Evolutionary conservation across 2,797 vertebrate species (phyloP), one percentile per base, ranked within the genome.

Genomic region (Microchirus variegatus): DNA sequence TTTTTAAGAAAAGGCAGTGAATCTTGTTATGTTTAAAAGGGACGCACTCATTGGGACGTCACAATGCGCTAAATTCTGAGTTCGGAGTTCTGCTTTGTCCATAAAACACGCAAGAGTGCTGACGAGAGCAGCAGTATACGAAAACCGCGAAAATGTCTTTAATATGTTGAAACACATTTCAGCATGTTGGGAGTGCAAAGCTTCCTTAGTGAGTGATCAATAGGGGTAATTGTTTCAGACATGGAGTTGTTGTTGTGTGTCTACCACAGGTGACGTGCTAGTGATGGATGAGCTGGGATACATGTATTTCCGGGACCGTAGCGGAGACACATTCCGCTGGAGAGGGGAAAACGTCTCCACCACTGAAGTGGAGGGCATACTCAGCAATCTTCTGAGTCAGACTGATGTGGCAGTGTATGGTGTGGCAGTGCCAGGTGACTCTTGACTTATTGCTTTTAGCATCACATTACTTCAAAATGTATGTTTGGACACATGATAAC

Each of bases 241-340:
- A 14, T 19, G 19, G 19, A 22, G 22, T 22, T 22, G 22, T 22
- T 3, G 13, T 4, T 19, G 9, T 53, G 3, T 49, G 7, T 59
- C 35, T 41, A 7, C 49, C 3, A 10, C 58, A 97, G 96, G 96
- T 17, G 96, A 97, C 0, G 95, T 97, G 46, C 74, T 97, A 73
- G 95, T 97, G 78, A 97, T 97, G 96, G 96, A 97, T 1, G 95
- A 96, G 0, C 81, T 97, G 15, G 96, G 96, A 38, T 97, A 97
- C 87, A 96, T 97, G 95, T 97, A 96, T 74, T 97, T 97, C 80
- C 91, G 85, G 10, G 96, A 97, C 64, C 94, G 96, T 0, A 90
- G 95, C 0, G 96, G 96, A 3, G 96, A 97, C 86, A 97, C 96
- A 0, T 97, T 96, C 80, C 95, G 96, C 36, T 97, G 96, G 96